A percentile compares a stretch with the other conserved stretches of the same genome.
These are phyloP conservation scores for Reticulitermes speratus DNA, from an alignment of 1,140 invertebrate genomes.

Conservation along the genomic window DNA sequence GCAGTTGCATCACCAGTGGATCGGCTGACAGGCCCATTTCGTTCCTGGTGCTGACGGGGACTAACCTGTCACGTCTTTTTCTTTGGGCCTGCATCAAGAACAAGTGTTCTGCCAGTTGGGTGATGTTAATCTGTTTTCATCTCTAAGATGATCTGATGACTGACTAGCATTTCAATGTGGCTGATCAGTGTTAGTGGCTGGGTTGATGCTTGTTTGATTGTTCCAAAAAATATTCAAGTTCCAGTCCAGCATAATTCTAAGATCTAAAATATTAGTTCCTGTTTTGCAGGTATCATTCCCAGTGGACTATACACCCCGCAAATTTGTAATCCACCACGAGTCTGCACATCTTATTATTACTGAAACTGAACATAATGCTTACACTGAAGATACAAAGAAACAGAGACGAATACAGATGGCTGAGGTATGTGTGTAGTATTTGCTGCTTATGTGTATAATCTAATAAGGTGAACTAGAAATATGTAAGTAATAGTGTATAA, in stretches of 20 bases:
- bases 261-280: background rate
- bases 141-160: background rate
- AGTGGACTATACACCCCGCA: constrained; percentile 93
- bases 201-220: too few relatives aligned
- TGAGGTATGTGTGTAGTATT: constrained; percentile 49
- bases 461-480: too few relatives aligned
- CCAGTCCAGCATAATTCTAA: too few relatives aligned
- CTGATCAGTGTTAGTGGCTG: too few relatives aligned
- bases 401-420: constrained; percentile 80
- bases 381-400: constrained; percentile 95
- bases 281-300: constrained; percentile 68
- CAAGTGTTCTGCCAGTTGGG: background rate
- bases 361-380: constrained; percentile 98
- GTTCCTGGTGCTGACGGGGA: too few relatives aligned
- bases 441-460: too few relatives aligned
- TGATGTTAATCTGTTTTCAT: background rate
- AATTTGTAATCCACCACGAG: constrained; percentile 91
- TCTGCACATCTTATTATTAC: constrained; percentile 90
- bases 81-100: too few relatives aligned
- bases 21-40: too few relatives aligned
- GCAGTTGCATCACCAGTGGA: too few relatives aligned
- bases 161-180: background rate
- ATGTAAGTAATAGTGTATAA: too few relatives aligned
- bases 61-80: too few relatives aligned
- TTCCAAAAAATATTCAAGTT: too few relatives aligned